Percentiles rank a stretch among this genome's conserved stretches.
Evolutionary conservation across 2,797 vertebrate species (phyloP).

Genomic region (Gobionotothen gibberifrons): DNA sequence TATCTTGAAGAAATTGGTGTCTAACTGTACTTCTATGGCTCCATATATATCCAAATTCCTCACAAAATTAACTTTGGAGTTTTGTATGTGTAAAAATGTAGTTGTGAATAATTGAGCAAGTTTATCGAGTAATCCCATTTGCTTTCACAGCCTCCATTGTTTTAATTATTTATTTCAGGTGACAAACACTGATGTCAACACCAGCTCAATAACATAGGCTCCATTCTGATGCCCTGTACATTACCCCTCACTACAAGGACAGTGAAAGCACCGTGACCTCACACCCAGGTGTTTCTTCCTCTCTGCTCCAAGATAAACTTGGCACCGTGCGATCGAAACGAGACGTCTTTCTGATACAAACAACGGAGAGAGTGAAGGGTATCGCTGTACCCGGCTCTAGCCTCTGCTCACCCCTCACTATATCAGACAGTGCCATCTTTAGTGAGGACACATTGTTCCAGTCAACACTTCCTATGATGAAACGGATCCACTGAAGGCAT

Average conservation of each 20-base stretch:
- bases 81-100: neutral
- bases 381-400: slow-evolving; percentile 31
- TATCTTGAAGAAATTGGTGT: neutral
- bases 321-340: slow-evolving; percentile 54
- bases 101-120: neutral
- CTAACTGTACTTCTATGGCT: neutral
- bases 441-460: neutral
- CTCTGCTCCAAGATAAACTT: slow-evolving; percentile 57
- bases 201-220: slow-evolving; percentile 12
- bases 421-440: slow-evolving; percentile 17
- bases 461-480: slow-evolving; percentile 19
- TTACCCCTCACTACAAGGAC: slow-evolving; percentile 16
- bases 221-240: neutral
- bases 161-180: slow-evolving; percentile 14
- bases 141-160: neutral
- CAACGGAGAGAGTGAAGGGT: slow-evolving; percentile 19
- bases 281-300: slow-evolving; percentile 68
- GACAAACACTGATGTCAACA: neutral
- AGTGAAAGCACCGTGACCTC: slow-evolving; percentile 55
- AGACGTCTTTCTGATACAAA: slow-evolving; percentile 38
- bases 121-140: neutral
- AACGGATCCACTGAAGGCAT: slow-evolving; percentile 54
- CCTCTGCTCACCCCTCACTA: slow-evolving; percentile 29
- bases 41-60: neutral
- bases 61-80: neutral